Conservation (phyloP, 2,797 vertebrate species). For the Octomys mimax region DNA sequence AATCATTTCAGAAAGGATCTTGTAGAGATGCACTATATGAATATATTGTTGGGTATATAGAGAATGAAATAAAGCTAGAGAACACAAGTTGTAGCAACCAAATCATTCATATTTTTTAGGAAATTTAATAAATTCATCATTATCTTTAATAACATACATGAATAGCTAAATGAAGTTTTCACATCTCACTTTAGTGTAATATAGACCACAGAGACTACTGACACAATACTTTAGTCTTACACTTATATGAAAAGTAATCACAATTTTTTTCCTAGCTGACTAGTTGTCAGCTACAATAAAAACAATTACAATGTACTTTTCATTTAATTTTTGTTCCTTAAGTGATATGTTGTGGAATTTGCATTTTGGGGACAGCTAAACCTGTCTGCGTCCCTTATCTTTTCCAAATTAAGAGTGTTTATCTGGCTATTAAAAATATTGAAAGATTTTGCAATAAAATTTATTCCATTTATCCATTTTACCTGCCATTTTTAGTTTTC, state of each 20-base stretch:
- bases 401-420: constrained; percentile 4
- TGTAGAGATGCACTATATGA: not conserved
- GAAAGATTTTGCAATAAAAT: not conserved
- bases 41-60: not conserved
- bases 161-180: not conserved
- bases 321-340: constrained; percentile 8
- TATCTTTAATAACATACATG: not conserved
- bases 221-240: not conserved
- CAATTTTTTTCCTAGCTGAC: not conserved
- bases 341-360: not conserved
- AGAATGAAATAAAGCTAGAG: not conserved
- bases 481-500: not conserved
- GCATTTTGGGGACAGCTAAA: not conserved
- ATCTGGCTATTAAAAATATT: not conserved
- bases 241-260: not conserved
- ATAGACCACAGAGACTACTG: not conserved
- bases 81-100: not conserved
- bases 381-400: not conserved
- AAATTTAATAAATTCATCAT: not conserved
- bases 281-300: not conserved
- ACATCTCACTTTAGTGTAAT: not conserved
- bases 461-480: not conserved
- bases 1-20: not conserved
- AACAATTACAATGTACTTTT: not conserved
- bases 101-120: not conserved